Base-by-base conservation (phyloP, 2,888 invertebrate genomes). In the Salpingus planirostris region DNA sequence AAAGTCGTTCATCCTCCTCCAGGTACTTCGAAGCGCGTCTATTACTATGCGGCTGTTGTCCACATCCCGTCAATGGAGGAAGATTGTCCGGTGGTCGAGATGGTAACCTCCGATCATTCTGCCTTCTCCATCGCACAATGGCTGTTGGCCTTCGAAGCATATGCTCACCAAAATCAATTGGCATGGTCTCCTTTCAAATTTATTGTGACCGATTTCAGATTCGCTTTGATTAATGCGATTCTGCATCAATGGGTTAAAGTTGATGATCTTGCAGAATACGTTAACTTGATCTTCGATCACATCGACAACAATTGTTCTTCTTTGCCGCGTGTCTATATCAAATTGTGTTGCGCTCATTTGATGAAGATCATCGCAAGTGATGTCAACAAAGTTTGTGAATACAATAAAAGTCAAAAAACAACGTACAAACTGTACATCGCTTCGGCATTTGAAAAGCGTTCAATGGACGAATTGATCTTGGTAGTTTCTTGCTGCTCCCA, bases 1-100 rank as follows among this genome's bases (percentile, higher is more conserved):
- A 7, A 6, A 5, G 23, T 23, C 5, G 23, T 23, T 10, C 23
- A 23, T 11, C 23, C 23, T 10, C 23, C 23, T 4, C 11, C 23
- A 10, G 6, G 4, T 4, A 11, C 11, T 5, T 8, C 5, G 5
- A 23, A 23, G 10, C 5, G 23, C 6, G 11, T 23, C 4, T 23
- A 23, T 11, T 23, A 23, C 10, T 23, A 23, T 23, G 23, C 23
- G 4, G 23, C 10, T 10, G 23, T 23, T 5, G 23, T 23, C 10
- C 23, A 23, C 10, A 7, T 23, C 4, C 7, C 5, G 10, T 6
- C 5, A 5, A 23, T 8, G 10, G 11, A 8, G 10, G 10, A 5
- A 5, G 23, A 8, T 8, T 23, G 23, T 10, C 23, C 23, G 10
- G 23, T 23, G 4, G 4, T 23, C 5, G 23, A 23, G 10, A 5